phyloP scores from a whole-genome alignment of 2,888 invertebrate genomes.

The Trilocha varians region DNA sequence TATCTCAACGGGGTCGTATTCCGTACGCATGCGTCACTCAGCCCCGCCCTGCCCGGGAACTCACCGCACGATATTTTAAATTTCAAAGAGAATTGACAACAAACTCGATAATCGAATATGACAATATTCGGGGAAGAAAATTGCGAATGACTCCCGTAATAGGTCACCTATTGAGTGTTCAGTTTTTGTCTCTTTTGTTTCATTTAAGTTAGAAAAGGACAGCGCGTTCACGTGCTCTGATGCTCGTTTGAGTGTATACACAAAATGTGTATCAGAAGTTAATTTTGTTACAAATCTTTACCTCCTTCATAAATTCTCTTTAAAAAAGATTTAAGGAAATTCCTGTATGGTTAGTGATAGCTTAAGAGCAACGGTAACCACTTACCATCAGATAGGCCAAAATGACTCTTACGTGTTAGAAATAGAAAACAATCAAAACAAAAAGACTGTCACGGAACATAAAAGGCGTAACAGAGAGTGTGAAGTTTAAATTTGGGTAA shows the following conservation, averaged over 20 bases:
- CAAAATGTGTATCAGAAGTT: too few species aligned
- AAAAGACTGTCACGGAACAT: too few species aligned
- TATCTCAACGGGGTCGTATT: conserved; percentile 18
- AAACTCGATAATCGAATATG: conserved; percentile 5
- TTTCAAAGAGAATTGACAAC: conserved; percentile 17
- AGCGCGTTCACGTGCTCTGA: neutral
- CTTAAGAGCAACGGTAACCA: too few species aligned
- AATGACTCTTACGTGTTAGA: too few species aligned
- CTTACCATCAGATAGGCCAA: too few species aligned
- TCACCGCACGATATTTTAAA: conserved; percentile 38
- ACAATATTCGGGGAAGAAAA: conserved; percentile 3
- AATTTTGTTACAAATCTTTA: too few species aligned
- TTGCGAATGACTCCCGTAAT: neutral
- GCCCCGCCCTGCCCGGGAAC: conserved; percentile 62
- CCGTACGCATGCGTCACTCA: conserved; percentile 43
- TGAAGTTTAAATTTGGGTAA: too few species aligned
- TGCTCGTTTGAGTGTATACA: neutral
- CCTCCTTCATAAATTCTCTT: too few species aligned
- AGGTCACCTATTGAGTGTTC: neutral
- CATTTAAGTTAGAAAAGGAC: neutral
- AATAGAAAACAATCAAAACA: too few species aligned
- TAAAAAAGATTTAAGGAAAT: too few species aligned
- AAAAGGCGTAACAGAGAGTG: too few species aligned
- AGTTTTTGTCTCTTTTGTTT: neutral
- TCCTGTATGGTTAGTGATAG: too few species aligned